Evolutionary conservation across 2,888 invertebrate genomes (phyloP), one percentile per base, ranked within the genome.

Genomic region (Cotesia congregata): DNA sequence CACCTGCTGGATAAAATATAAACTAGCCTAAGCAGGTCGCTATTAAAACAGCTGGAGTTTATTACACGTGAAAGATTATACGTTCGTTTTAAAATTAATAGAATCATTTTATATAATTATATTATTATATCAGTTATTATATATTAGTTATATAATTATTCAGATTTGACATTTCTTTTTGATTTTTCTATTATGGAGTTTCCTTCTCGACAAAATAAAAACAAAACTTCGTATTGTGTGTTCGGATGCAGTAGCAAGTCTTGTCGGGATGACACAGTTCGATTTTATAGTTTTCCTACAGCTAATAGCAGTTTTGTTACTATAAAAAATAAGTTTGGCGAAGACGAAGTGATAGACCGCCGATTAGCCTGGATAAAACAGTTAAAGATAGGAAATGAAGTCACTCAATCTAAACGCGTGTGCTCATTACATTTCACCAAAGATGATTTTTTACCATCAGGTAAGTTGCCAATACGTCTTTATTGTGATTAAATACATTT

Each of bases 361-460:
- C 61, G 40, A 72, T 15, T 15, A 64, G 75, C 64, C 1, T 78
- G 75, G 78, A 75, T 62, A 38, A 75, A 20, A 62, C 50, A 12
- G 15, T 64, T 78, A 59, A 78, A 69, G 72, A 78, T 78, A n/a
- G 64, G 72, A 40, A 78, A 75, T 64, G 41, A 41, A 50, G 71
- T 72, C 6, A 41, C 75, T n/a, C 9, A 40, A 1, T 61, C 72
- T 15, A 72, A 41, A 64, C 38, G 50, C 68, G 77, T 78, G n/a
- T 78, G 75, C 39, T 78, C 75, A 15, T 67, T 75, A 41, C 70
- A 78, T 69, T 78, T 78, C 64, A 68, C 62, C 20, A 38, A 72
- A 72, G 9, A 59, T 40, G 60, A 74, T 38, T 68, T 15, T 61
- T 60, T 68, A 38, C 39, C 59, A 64, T 12, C 64, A 64, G 9